Evolutionary conservation across 2,113 vertebrate species (phyloP).

Genomic region (Rhodinocichla rosea): DNA sequence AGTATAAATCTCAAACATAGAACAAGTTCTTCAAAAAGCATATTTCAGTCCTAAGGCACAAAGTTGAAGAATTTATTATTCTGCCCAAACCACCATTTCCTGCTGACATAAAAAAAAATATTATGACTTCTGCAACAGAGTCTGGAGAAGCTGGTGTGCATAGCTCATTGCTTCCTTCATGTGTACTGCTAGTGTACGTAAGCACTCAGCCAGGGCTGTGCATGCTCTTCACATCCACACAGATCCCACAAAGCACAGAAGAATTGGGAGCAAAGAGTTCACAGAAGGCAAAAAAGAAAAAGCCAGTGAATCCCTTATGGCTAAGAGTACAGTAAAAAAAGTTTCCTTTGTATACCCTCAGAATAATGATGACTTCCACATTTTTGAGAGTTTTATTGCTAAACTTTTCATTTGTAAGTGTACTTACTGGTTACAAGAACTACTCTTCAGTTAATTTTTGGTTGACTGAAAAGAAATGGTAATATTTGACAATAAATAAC

Average conservation of each 20-base stretch:
- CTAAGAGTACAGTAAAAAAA: not conserved
- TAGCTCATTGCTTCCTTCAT: not conserved
- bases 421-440: not conserved
- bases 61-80: not conserved
- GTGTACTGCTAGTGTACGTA: rapidly evolving
- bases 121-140: not conserved
- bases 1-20: not conserved
- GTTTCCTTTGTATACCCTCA: not conserved
- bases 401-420: not conserved
- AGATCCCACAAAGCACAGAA: not conserved
- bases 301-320: not conserved
- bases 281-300: not conserved
- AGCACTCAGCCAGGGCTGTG: not conserved
- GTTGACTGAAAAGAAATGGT: not conserved
- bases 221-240: not conserved
- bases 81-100: not conserved
- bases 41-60: not conserved
- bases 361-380: not conserved
- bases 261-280: not conserved
- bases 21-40: not conserved
- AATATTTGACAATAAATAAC: not conserved
- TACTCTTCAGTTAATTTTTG: not conserved
- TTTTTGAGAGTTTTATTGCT: not conserved
- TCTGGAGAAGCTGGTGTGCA: not conserved
- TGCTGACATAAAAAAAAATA: not conserved